Percentiles rank a stretch among this genome's conserved stretches.
Evolutionary conservation across 2,797 vertebrate genomes (phyloP).

Genomic region (Pipistrellus pipistrellus): DNA sequence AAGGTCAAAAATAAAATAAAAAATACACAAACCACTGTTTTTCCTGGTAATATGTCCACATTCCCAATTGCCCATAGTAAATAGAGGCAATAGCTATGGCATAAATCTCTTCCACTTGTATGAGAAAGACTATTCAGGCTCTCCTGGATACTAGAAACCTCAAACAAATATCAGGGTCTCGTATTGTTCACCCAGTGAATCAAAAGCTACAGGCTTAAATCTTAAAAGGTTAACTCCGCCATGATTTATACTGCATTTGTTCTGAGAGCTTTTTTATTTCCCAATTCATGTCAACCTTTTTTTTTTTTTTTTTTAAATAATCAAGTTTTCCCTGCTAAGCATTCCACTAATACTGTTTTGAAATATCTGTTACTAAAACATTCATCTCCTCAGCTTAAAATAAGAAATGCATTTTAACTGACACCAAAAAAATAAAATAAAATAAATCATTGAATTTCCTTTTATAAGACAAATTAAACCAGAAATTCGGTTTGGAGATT

Average conservation of each 20-base stretch:
- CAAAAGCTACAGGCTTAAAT: neutral
- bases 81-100: neutral
- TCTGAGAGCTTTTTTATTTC: neutral
- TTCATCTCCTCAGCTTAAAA: neutral
- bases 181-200: neutral
- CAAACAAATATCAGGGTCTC: neutral
- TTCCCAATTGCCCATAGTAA: neutral
- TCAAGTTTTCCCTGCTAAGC: neutral
- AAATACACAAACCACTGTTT: neutral
- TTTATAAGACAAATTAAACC: neutral
- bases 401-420: neutral
- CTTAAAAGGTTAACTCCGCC: neutral
- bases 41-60: neutral
- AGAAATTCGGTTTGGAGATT: neutral
- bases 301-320: neutral
- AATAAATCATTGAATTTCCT: neutral
- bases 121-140: neutral
- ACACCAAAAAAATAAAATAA: neutral
- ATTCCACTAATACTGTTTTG: neutral
- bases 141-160: neutral
- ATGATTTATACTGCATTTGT: neutral
- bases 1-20: too few species aligned
- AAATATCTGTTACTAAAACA: slow-evolving; percentile 34
- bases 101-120: neutral
- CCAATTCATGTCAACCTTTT: neutral